Evolutionary conservation across 1,140 invertebrate genomes (phyloP).

Genomic region (Ceratina japonica): DNA sequence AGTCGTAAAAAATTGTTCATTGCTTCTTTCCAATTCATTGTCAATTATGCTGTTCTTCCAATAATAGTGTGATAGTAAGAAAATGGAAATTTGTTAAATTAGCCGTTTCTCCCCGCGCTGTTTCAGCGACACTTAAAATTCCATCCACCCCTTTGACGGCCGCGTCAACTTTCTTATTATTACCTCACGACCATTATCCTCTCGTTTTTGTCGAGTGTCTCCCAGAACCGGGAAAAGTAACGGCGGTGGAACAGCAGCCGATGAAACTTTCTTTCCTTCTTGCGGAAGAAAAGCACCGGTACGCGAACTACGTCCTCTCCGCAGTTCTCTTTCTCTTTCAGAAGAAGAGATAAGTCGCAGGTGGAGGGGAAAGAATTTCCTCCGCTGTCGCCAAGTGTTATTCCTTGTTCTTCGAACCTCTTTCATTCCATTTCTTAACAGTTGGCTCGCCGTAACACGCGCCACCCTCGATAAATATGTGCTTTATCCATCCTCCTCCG

Average conservation of each 20-base stretch:
- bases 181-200: not conserved
- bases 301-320: too few relatives aligned
- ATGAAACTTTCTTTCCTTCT: slow-evolving; percentile 14
- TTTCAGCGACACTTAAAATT: not conserved
- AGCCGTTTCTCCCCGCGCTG: not conserved
- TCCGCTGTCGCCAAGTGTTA: slow-evolving; percentile 54
- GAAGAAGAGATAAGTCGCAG: slow-evolving; percentile 37
- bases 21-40: too few relatives aligned
- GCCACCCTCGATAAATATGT: too few relatives aligned
- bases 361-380: slow-evolving; percentile 28
- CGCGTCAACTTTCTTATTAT: not conserved
- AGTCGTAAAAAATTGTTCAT: too few relatives aligned
- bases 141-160: not conserved
- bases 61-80: not conserved
- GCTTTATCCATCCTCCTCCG: too few relatives aligned
- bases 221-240: not conserved
- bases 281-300: not conserved
- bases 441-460: slow-evolving; percentile 3
- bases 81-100: not conserved
- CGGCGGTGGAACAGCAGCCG: not conserved
- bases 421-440: slow-evolving; percentile 44
- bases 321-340: slow-evolving; percentile 14
- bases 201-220: not conserved
- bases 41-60: too few relatives aligned
- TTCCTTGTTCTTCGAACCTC: slow-evolving; percentile 37